Evolutionary conservation across 2,113 vertebrate genomes (phyloP).

Genomic region (Illadopsis cleaveri): DNA sequence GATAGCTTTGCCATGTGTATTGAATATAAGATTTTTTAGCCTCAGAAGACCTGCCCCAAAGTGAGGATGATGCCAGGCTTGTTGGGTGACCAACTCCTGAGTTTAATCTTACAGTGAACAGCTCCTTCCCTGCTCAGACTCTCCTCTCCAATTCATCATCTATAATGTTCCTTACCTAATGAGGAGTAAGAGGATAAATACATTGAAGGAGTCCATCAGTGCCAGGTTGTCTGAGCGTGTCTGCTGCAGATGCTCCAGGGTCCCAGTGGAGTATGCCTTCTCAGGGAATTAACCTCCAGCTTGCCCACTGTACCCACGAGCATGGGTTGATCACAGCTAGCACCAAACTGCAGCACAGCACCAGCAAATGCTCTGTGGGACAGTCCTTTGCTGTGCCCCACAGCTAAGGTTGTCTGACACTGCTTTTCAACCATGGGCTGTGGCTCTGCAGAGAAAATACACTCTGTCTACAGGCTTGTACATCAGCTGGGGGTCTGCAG

Average conservation of each 20-base stretch:
- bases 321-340: not conserved
- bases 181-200: not conserved
- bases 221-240: not conserved
- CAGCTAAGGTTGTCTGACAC: not conserved
- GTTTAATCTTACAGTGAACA: not conserved
- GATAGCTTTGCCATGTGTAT: not conserved
- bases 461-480: not conserved
- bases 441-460: not conserved
- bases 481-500: not conserved
- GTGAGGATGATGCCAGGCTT: not conserved
- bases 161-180: slow-evolving; percentile 1
- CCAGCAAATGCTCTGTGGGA: not conserved
- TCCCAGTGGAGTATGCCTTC: fast-evolving
- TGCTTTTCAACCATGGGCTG: not conserved
- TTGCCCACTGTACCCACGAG: not conserved
- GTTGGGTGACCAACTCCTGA: not conserved
- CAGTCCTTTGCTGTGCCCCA: not conserved
- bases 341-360: not conserved
- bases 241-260: slow-evolving; percentile 1
- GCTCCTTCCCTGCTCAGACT: not conserved
- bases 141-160: not conserved
- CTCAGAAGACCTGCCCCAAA: not conserved
- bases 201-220: not conserved
- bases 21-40: not conserved
- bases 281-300: not conserved